Percentiles rank a stretch among this genome's conserved stretches.
Conservation (phyloP, 1,140 invertebrate species). For the Thalassaphorura encarpata region DNA sequence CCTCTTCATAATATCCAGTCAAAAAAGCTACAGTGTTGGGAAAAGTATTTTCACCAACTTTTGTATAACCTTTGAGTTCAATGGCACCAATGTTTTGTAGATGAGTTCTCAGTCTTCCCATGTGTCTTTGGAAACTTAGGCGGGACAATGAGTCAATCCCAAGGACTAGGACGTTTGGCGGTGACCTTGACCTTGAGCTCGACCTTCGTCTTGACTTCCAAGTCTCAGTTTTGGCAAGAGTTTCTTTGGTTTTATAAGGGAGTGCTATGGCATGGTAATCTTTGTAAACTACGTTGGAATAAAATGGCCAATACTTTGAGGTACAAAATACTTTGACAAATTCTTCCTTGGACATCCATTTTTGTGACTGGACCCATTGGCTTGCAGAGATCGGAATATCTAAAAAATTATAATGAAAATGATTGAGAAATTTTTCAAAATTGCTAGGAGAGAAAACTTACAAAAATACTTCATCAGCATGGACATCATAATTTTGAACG, state of each 20-base stretch:
- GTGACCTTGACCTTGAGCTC: no score
- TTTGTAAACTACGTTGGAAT: background rate
- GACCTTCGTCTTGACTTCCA: no score
- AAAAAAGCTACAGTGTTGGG: slow-evolving; percentile 65
- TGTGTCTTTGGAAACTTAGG: slow-evolving; percentile 46
- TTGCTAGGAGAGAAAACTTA: no score
- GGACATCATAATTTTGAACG: background rate
- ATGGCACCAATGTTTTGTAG: slow-evolving; percentile 36
- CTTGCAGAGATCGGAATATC: slow-evolving; percentile 5
- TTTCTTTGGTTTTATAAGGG: background rate
- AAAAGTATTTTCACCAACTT: slow-evolving; percentile 53
- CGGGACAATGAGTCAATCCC: slow-evolving; percentile 49
- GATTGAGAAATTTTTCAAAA: no score
- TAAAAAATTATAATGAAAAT: no score
- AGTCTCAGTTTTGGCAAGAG: background rate
- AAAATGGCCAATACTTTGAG: background rate
- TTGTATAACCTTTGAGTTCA: slow-evolving; percentile 35
- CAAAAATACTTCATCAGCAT: no score
- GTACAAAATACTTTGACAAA: slow-evolving; percentile 5
- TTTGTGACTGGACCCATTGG: background rate
- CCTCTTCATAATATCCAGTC: slow-evolving; percentile 48
- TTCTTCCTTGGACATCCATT: slow-evolving; percentile 2
- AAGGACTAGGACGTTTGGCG: slow-evolving; percentile 38
- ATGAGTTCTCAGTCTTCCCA: slow-evolving; percentile 41
- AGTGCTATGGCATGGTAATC: background rate